A percentile compares a stretch with the other conserved stretches of the same genome.
Evolutionary conservation across 1,140 invertebrate species (phyloP).

Genomic region (Drosophila baimaii): DNA sequence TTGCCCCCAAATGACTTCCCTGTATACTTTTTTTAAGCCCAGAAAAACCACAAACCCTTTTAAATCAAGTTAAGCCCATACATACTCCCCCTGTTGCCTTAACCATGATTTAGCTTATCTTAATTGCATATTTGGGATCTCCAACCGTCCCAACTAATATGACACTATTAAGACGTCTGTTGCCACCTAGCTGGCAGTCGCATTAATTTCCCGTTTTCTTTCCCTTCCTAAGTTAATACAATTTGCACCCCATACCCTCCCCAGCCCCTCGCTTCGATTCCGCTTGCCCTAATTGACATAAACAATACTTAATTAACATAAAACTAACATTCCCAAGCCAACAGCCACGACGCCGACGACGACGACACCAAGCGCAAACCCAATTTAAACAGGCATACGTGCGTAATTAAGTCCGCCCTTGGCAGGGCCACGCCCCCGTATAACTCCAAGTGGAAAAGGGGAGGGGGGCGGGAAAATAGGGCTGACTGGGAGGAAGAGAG

Average conservation of each 20-base stretch:
- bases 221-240: constrained; percentile 31
- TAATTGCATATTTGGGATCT: constrained; percentile 36
- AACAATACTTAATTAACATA: constrained; percentile 81
- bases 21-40: no score
- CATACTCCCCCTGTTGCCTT: background rate
- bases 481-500: background rate
- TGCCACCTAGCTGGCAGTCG: constrained; percentile 22
- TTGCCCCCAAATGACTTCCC: background rate
- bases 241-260: constrained; percentile 19
- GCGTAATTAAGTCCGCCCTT: constrained; percentile 68
- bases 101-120: constrained; percentile 30
- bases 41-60: background rate
- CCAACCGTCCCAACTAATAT: background rate
- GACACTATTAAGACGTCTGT: constrained; percentile 35
- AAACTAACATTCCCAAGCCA: constrained; percentile 71
- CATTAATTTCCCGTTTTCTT: constrained; percentile 48
- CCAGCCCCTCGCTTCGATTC: background rate
- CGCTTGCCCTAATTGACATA: constrained; percentile 66
- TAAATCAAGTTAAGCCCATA: background rate
- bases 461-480: background rate
- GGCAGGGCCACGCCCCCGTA: constrained; percentile 5
- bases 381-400: constrained; percentile 78
- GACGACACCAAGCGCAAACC: constrained; percentile 34
- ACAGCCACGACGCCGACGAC: no score
- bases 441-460: constrained; percentile 8